Percentiles rank a stretch among this genome's conserved stretches.
Evolutionary conservation across 2,797 vertebrate species (phyloP).

Genomic region (Oceanodroma leucorhoa): DNA sequence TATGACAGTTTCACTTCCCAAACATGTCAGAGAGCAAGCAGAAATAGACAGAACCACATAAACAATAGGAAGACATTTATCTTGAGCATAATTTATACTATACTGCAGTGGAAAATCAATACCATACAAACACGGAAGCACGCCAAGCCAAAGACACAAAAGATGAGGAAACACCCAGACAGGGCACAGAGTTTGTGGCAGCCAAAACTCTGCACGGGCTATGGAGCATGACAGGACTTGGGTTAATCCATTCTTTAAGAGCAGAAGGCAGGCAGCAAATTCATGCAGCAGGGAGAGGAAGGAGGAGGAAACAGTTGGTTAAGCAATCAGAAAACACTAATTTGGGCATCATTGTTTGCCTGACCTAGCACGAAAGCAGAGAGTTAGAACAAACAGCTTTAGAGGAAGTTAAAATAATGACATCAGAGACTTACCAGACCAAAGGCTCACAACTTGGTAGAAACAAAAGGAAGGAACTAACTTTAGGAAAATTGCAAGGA

Average conservation of each 20-base stretch:
- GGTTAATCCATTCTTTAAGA: not conserved
- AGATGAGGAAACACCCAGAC: not conserved
- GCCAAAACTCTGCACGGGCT: not conserved
- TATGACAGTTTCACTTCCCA: not conserved
- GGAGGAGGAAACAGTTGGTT: not conserved
- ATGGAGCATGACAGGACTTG: accelerated
- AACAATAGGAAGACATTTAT: not conserved
- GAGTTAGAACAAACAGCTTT: not conserved
- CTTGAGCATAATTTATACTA: not conserved
- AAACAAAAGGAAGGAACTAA: not conserved
- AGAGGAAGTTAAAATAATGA: not conserved
- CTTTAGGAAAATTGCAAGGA: not conserved
- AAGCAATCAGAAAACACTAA: not conserved
- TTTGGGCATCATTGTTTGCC: not conserved
- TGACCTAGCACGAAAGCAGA: not conserved
- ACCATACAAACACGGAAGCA: accelerated
- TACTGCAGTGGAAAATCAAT: not conserved
- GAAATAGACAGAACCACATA: not conserved
- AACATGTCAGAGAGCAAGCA: not conserved
- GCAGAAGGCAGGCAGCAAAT: not conserved
- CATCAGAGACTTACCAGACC: not conserved
- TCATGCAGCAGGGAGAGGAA: not conserved
- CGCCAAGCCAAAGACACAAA: not conserved
- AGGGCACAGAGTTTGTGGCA: not conserved
- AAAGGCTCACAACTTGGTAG: not conserved